These are phyloP conservation scores for Abscondita cerata DNA, from an alignment of 2,888 invertebrate species.

Conservation along the genomic window DNA sequence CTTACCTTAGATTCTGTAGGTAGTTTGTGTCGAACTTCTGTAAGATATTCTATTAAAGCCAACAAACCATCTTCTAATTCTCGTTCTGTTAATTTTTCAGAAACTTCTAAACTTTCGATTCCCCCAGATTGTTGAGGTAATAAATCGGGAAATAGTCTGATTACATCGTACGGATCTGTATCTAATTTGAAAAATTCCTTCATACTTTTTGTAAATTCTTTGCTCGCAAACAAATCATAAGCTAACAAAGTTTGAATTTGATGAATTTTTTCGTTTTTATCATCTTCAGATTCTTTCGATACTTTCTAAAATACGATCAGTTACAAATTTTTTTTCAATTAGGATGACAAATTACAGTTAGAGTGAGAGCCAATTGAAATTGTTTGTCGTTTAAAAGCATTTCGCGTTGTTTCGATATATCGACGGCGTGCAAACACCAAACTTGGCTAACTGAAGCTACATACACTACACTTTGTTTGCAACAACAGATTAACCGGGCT, in stretches of 20 bases:
- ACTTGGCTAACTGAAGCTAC: constrained; percentile 87
- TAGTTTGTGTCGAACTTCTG: constrained; percentile 71
- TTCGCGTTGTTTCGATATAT: constrained; percentile 83
- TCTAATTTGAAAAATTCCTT: constrained; percentile 86
- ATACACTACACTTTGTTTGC: constrained; percentile 81
- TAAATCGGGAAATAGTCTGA: constrained; percentile 91
- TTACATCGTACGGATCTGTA: constrained; percentile 95
- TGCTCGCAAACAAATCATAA: constrained; percentile 88
- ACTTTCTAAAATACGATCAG: constrained; percentile 76
- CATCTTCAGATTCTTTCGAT: constrained; percentile 80
- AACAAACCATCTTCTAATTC: constrained; percentile 88
- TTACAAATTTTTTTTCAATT: background rate
- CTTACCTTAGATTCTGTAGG: constrained; percentile 57
- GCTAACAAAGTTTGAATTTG: constrained; percentile 92
- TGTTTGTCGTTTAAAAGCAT: constrained; percentile 87
- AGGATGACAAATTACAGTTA: constrained; percentile 70
- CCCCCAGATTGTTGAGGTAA: constrained; percentile 58
- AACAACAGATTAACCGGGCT: constrained; percentile 75
- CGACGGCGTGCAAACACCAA: constrained; percentile 85
- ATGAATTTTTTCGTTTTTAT: constrained; percentile 80
- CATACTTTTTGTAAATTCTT: constrained; percentile 90
- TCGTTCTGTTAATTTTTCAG: constrained; percentile 73
- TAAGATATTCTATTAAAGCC: constrained; percentile 90
- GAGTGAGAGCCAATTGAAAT: constrained; percentile 90
- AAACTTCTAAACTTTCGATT: constrained; percentile 55